Conservation (phyloP, 2,113 vertebrate genomes). For the Eidolon helvum region DNA sequence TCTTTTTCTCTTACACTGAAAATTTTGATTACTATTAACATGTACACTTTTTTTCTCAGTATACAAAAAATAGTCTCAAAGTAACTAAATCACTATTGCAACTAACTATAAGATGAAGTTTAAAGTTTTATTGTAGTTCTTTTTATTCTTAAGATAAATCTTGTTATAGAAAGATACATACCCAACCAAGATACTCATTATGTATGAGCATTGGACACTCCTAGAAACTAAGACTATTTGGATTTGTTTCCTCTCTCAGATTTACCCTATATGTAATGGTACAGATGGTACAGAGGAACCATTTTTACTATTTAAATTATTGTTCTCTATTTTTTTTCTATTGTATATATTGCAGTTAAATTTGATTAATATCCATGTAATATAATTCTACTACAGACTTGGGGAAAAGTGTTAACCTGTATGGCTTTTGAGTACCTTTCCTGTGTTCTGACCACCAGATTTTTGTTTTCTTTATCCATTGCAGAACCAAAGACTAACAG, state of each 20-base stretch:
- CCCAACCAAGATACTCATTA: neutral
- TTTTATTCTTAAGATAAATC: neutral
- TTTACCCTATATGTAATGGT: neutral
- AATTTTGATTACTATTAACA: neutral
- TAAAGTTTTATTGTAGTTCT: neutral
- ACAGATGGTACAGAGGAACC: neutral
- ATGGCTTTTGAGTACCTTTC: neutral
- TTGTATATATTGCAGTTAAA: neutral
- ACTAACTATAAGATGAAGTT: neutral
- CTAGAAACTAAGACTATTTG: neutral
- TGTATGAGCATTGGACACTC: neutral
- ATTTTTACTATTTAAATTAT: neutral
- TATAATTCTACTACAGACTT: neutral
- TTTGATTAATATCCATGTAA: neutral
- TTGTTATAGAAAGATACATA: neutral
- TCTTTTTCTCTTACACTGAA: neutral
- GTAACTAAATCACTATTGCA: neutral
- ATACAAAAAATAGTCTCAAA: neutral
- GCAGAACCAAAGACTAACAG: slow-evolving; percentile 85
- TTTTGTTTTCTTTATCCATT: neutral
- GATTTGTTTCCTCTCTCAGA: neutral
- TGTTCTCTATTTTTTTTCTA: neutral
- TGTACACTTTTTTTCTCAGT: neutral
- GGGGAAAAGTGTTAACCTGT: neutral
- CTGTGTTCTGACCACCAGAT: neutral